Evolutionary conservation across 2,888 invertebrate species (phyloP).

Genomic region (Serrognathus titanus): DNA sequence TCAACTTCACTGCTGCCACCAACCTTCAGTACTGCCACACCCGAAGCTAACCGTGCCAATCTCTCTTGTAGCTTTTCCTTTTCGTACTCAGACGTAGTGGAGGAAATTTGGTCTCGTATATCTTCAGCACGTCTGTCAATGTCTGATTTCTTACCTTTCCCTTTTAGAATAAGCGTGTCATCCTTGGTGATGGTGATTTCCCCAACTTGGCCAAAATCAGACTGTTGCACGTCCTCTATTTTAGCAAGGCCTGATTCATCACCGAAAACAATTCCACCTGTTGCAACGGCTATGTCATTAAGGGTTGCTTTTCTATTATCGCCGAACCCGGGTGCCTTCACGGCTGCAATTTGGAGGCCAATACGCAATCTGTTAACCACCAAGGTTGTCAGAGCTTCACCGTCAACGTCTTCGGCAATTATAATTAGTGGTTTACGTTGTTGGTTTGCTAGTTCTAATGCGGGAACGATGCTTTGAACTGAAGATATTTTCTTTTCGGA

Average conservation of each 20-base stretch:
- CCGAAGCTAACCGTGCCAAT: constrained; percentile 50
- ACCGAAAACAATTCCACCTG: constrained; percentile 50
- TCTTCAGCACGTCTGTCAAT: constrained; percentile 47
- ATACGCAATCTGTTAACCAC: constrained; percentile 51
- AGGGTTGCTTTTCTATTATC: constrained; percentile 51
- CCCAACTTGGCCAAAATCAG: constrained; percentile 49
- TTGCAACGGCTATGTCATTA: constrained; percentile 50
- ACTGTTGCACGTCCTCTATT: constrained; percentile 47
- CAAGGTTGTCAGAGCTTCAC: constrained; percentile 51
- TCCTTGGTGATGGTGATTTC: constrained; percentile 52
- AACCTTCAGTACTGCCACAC: constrained; percentile 51
- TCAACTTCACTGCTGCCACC: constrained; percentile 53
- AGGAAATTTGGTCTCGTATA: constrained; percentile 49
- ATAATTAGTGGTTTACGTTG: constrained; percentile 94
- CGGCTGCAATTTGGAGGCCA: constrained; percentile 52
- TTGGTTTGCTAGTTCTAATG: constrained; percentile 90
- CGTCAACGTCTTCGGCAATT: constrained; percentile 53
- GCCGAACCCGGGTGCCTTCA: constrained; percentile 54
- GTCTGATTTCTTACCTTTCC: constrained; percentile 46
- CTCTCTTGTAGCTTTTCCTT: constrained; percentile 53
- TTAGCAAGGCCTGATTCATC: constrained; percentile 50
- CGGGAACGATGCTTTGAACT: constrained; percentile 96
- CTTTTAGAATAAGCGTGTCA: constrained; percentile 49
- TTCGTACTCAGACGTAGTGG: constrained; percentile 51
- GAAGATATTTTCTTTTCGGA: constrained; percentile 98